phyloP scores from a whole-genome alignment of 2,113 vertebrate genomes.

The Lutjanus erythropterus region DNA sequence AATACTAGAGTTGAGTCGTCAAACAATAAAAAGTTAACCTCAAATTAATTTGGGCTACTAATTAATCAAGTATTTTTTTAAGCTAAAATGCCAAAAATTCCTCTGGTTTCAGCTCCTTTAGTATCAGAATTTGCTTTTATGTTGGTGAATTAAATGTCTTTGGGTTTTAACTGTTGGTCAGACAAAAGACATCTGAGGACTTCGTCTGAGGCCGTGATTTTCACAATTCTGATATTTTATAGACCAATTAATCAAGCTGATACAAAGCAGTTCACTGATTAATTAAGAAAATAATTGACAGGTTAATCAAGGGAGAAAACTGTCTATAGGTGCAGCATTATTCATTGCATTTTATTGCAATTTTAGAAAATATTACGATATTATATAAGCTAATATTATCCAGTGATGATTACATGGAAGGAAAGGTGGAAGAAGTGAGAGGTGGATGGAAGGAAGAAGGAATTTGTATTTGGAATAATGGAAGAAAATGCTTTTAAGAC shows the following conservation, averaged over 20 bases:
- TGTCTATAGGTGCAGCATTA: too few species aligned
- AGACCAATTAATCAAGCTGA: neutral
- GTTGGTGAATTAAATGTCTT: neutral
- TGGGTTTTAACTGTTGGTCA: neutral
- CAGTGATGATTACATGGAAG: neutral
- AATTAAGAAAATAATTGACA: neutral
- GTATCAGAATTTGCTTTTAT: neutral
- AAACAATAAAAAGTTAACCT: neutral
- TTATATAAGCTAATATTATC: neutral
- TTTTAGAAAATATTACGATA: too few species aligned
- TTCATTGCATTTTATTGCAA: too few species aligned
- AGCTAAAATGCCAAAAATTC: too few species aligned
- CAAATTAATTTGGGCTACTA: neutral
- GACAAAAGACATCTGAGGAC: neutral
- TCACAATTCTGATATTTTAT: too few species aligned
- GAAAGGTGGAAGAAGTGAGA: too few species aligned
- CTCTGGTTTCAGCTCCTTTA: neutral
- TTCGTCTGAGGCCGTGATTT: too few species aligned
- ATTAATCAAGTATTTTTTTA: neutral
- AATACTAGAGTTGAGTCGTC: neutral
- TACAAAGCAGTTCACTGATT: neutral
- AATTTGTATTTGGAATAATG: too few species aligned
- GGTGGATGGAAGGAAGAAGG: neutral
- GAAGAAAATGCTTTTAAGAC: neutral
- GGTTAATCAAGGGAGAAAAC: too few species aligned